Percentiles rank a stretch among this genome's conserved stretches.
Conservation (phyloP, 2,888 invertebrate genomes). For the Eueremaeus valkanovi region DNA sequence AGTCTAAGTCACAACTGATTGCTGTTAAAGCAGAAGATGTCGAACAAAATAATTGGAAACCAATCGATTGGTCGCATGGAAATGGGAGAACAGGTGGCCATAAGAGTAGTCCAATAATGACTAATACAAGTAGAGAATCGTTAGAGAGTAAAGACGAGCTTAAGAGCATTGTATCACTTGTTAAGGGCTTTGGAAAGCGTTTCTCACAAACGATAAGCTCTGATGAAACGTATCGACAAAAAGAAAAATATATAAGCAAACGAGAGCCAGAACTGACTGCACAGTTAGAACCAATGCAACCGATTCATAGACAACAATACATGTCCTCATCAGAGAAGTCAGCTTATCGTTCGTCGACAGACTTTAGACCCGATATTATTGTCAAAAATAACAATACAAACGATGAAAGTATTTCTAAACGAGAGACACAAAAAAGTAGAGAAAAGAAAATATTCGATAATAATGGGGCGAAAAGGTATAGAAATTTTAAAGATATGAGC, state of each 20-base stretch:
- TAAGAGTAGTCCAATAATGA: background rate
- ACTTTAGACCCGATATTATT: conserved; percentile 16
- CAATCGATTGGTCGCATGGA: conserved; percentile 13
- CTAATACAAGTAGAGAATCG: background rate
- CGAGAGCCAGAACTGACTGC: background rate
- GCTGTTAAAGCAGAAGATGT: background rate
- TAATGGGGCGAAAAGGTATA: background rate
- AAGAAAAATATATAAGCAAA: background rate
- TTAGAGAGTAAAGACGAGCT: background rate
- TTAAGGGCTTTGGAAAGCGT: conserved; percentile 5
- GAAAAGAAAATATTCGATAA: background rate
- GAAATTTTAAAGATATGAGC: background rate
- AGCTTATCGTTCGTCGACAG: background rate
- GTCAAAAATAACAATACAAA: conserved; percentile 1
- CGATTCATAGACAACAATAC: background rate
- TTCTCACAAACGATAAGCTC: background rate
- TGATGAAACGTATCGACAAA: background rate
- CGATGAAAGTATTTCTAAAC: background rate
- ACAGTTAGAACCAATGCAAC: background rate
- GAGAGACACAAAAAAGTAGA: background rate
- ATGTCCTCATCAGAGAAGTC: background rate
- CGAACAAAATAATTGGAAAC: conserved; percentile 13
- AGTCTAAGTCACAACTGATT: conserved; percentile 22
- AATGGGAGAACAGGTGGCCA: conserved; percentile 17
- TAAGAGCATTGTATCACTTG: conserved; percentile 17